Conservation (phyloP, 2,888 invertebrate genomes). For the Calameuta idolon region DNA sequence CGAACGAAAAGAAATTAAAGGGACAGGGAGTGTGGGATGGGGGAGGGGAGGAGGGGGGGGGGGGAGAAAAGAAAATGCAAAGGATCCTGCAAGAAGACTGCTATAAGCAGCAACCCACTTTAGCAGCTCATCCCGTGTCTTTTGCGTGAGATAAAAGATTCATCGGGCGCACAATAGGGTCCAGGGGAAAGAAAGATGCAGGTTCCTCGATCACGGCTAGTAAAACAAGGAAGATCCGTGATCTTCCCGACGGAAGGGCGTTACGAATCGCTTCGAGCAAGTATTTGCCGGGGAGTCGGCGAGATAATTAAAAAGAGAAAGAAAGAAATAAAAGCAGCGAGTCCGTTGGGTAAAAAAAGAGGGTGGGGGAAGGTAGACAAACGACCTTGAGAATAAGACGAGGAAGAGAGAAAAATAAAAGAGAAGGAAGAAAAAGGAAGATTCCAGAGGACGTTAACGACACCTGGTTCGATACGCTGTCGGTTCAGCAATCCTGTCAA, state of each 20-base stretch:
- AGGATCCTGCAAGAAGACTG: neutral
- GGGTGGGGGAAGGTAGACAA: neutral
- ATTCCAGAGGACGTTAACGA: neutral
- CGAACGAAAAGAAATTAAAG: neutral
- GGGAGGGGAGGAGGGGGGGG: too few relatives aligned
- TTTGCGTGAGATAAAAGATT: neutral
- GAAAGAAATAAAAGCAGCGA: neutral
- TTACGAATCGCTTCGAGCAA: neutral
- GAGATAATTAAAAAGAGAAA: neutral
- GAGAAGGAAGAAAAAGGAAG: neutral
- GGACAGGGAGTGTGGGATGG: neutral
- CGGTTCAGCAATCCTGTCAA: neutral
- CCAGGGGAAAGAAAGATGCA: neutral
- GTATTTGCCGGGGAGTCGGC: neutral
- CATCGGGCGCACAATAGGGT: neutral
- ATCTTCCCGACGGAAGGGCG: neutral
- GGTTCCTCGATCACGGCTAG: neutral
- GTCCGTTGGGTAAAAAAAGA: neutral
- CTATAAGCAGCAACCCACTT: neutral
- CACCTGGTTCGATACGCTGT: neutral
- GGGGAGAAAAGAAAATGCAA: neutral
- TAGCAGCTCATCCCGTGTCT: neutral
- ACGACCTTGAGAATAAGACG: neutral
- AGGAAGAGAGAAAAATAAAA: neutral
- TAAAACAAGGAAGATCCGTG: neutral